Evolutionary conservation across 2,113 vertebrate species (phyloP).

Genomic region (Tetraodon nigroviridis): DNA sequence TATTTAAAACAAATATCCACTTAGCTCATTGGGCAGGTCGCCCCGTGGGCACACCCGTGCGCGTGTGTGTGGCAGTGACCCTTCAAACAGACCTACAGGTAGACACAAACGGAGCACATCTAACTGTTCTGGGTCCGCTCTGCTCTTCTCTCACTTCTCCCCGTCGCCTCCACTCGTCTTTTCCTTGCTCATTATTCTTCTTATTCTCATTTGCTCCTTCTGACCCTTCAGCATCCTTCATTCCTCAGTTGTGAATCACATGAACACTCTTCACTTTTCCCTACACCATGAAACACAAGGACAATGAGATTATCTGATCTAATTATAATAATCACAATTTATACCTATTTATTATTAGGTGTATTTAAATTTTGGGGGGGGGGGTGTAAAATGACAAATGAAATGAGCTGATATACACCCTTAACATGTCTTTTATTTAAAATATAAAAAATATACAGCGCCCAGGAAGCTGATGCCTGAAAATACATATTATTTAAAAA

Average conservation of each 20-base stretch:
- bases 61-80: slow-evolving; percentile 7
- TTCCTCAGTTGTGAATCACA: slow-evolving; percentile 36
- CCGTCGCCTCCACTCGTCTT: slow-evolving; percentile 21
- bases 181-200: slow-evolving; percentile 15
- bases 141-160: slow-evolving; percentile 29
- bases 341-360: no score
- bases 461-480: no score
- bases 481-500: no score
- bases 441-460: no score
- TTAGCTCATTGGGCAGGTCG: background rate
- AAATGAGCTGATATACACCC: no score
- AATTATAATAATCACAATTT: background rate
- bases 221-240: slow-evolving; percentile 9
- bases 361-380: no score
- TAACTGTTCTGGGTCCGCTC: slow-evolving; percentile 43
- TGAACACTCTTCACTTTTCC: slow-evolving; percentile 26
- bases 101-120: background rate
- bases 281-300: slow-evolving; percentile 18
- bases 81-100: slow-evolving; percentile 39
- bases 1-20: slow-evolving; percentile 31
- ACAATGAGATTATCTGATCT: slow-evolving; percentile 16
- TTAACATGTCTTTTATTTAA: no score
- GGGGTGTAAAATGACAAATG: no score
- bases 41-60: background rate
- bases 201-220: slow-evolving; percentile 36